A percentile compares a stretch with the other conserved stretches of the same genome.
These are phyloP conservation scores for Machimus rusticus DNA, from an alignment of 2,888 invertebrate genomes.

Conservation along the genomic window DNA sequence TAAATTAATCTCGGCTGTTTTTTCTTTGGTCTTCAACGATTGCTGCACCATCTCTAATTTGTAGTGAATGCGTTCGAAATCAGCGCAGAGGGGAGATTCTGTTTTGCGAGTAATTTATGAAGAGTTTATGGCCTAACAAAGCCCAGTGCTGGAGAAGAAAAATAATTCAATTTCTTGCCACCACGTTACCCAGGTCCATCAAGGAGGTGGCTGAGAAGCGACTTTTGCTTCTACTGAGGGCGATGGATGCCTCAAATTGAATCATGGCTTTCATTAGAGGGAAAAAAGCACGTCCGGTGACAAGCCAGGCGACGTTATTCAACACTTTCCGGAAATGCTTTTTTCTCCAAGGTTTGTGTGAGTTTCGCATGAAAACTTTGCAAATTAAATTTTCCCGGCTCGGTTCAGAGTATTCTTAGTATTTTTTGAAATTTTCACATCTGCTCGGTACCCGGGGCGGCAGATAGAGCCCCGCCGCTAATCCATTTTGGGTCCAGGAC, in stretches of 20 bases:
- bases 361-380: slow-evolving; percentile 14
- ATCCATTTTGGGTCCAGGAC: not conserved
- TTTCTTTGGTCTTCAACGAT: no score
- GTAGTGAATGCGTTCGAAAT: not conserved
- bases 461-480: not conserved
- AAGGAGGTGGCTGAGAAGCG: not conserved
- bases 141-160: not conserved
- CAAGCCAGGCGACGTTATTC: not conserved
- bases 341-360: not conserved
- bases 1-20: no score
- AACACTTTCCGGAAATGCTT: slow-evolving; percentile 9
- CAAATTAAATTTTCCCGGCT: slow-evolving; percentile 4
- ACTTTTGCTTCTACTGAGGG: not conserved
- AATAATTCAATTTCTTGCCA: not conserved
- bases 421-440: not conserved
- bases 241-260: slow-evolving; percentile 4
- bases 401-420: not conserved
- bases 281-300: not conserved
- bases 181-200: not conserved
- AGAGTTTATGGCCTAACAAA: not conserved
- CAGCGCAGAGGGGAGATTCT: not conserved
- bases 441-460: not conserved
- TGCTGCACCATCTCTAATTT: not conserved
- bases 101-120: slow-evolving; percentile 2
- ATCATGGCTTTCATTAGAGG: slow-evolving; percentile 7